Conservation (phyloP, 2,797 vertebrate genomes). For the Okamejei kenojei region DNA sequence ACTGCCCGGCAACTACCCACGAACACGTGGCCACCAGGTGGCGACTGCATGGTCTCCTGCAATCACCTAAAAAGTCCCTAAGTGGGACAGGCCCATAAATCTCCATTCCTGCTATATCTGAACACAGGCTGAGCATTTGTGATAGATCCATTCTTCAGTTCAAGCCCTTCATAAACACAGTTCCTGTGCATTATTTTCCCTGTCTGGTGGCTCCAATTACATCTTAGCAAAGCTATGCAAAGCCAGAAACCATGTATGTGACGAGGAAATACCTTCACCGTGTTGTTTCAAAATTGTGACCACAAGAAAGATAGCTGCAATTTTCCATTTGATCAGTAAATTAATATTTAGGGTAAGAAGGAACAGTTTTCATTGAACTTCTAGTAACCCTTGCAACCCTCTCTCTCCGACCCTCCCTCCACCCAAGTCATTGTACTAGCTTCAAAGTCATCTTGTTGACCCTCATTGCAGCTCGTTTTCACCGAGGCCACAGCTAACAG, state of each 20-base stretch:
- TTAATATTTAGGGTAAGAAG: not conserved
- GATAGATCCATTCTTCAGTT: not conserved
- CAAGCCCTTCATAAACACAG: not conserved
- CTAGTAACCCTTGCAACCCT: too few species aligned
- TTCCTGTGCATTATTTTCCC: not conserved
- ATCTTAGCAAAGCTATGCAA: not conserved
- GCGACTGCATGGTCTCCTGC: too few species aligned
- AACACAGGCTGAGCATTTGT: not conserved
- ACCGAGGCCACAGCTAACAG: too few species aligned
- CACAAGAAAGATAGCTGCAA: not conserved
- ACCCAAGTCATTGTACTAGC: too few species aligned
- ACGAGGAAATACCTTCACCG: not conserved
- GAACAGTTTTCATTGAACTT: not conserved
- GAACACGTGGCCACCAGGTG: too few species aligned
- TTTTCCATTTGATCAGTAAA: conserved; percentile 10
- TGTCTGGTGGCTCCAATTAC: not conserved
- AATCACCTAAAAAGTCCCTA: too few species aligned
- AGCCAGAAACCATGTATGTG: not conserved
- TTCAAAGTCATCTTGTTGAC: too few species aligned
- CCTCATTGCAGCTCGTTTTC: too few species aligned
- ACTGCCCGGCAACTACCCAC: too few species aligned
- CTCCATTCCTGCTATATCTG: not conserved
- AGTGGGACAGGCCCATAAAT: too few species aligned
- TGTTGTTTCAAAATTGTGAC: not conserved
- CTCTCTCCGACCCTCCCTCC: too few species aligned